phyloP scores from a whole-genome alignment of 2,888 invertebrate species.

The Gibbula magus region DNA sequence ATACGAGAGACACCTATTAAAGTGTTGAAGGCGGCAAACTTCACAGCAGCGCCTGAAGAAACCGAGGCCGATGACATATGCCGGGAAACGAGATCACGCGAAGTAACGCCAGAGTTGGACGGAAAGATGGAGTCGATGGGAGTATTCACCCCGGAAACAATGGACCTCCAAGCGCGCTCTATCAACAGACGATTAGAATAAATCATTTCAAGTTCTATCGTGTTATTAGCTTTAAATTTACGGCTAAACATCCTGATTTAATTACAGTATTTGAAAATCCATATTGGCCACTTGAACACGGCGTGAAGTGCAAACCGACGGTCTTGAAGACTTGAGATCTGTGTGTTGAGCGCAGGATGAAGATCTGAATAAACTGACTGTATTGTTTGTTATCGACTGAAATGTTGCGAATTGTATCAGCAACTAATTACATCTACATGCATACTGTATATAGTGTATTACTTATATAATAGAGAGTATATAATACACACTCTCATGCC shows the following conservation, averaged over 20 bases:
- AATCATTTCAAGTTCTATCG: constrained; percentile 11
- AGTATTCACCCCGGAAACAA: constrained; percentile 4
- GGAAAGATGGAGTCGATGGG: background rate
- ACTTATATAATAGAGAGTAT: too few relatives aligned
- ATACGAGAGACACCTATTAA: background rate
- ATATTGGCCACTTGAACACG: background rate
- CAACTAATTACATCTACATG: too few relatives aligned
- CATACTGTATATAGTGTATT: too few relatives aligned
- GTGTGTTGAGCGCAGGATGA: too few relatives aligned
- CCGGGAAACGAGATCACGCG: constrained; percentile 10
- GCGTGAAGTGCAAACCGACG: too few relatives aligned
- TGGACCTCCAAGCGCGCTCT: background rate
- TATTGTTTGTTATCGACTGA: too few relatives aligned
- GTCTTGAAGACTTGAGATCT: too few relatives aligned
- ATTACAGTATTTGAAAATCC: constrained; percentile 10
- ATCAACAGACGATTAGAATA: constrained; percentile 14
- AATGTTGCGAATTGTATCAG: too few relatives aligned
- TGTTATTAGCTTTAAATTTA: constrained; percentile 18
- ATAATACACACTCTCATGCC: background rate
- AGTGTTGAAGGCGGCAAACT: background rate
- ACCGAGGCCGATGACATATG: constrained; percentile 18
- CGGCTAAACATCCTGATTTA: constrained; percentile 9
- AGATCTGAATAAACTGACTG: too few relatives aligned
- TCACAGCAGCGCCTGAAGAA: background rate
- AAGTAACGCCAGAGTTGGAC: background rate